These are phyloP conservation scores for Micropoecilia bifurca DNA, from an alignment of 2,797 vertebrate species.

Conservation along the genomic window DNA sequence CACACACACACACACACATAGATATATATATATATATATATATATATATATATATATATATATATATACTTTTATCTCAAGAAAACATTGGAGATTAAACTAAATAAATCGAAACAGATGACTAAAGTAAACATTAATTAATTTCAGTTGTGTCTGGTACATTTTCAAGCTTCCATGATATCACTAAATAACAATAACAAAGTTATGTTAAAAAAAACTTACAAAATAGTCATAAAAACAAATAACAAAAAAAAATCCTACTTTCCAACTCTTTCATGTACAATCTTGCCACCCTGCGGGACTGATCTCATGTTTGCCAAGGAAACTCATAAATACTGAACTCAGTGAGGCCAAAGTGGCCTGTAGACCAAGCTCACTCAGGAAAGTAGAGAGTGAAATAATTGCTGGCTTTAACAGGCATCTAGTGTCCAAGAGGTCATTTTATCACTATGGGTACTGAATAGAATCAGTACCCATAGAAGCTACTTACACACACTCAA, in stretches of 20 bases:
- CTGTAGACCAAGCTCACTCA: constrained; percentile 13
- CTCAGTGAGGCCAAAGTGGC: neutral
- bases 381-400: constrained; percentile 26
- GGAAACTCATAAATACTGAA: constrained; percentile 38
- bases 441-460: constrained; percentile 6
- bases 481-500: neutral
- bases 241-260: neutral
- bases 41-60: too few species aligned
- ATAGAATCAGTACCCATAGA: too few species aligned
- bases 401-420: constrained; percentile 19
- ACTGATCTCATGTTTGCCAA: constrained; percentile 29
- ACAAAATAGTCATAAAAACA: neutral
- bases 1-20: too few species aligned
- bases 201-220: neutral
- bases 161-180: neutral
- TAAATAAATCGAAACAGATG: neutral
- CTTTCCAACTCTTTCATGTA: neutral
- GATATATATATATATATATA: too few species aligned
- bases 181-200: neutral
- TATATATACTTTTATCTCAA: neutral
- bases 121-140: neutral
- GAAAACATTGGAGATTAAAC: neutral
- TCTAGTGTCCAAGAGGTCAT: constrained; percentile 35
- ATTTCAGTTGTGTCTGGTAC: neutral
- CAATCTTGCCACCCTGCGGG: neutral